These are phyloP conservation scores for Periplaneta americana DNA, from an alignment of 1,140 invertebrate species.

Conservation along the genomic window DNA sequence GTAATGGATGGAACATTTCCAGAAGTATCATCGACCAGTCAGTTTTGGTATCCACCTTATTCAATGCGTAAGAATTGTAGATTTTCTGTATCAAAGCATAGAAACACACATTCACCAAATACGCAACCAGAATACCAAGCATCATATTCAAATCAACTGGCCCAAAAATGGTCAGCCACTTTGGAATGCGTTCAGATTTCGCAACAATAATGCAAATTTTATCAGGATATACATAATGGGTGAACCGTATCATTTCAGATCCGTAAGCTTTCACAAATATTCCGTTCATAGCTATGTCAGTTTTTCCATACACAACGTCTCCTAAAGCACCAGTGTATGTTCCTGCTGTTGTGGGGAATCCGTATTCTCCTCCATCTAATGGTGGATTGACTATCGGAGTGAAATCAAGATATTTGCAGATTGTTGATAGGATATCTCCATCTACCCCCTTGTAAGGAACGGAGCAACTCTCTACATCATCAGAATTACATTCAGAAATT, in stretches of 20 bases:
- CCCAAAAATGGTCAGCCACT: conserved; percentile 36
- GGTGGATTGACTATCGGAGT: neutral
- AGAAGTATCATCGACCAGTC: neutral
- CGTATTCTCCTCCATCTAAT: conserved; percentile 22
- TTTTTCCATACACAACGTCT: conserved; percentile 30
- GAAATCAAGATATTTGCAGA: neutral
- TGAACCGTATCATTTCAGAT: conserved; percentile 30
- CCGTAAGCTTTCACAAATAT: conserved; percentile 36
- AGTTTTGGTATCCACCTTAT: neutral
- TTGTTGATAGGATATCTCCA: neutral
- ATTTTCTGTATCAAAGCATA: conserved; percentile 26
- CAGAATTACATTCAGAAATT: neutral
- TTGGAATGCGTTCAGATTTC: conserved; percentile 34
- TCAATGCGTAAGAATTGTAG: neutral
- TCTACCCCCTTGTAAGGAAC: neutral
- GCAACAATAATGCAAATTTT: conserved; percentile 38
- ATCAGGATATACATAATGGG: conserved; percentile 31
- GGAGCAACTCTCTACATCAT: neutral
- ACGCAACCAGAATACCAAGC: no score
- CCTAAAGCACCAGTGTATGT: conserved; percentile 35
- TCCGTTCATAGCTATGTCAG: conserved; percentile 35
- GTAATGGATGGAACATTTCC: neutral
- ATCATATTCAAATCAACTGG: no score
- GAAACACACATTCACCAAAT: conserved; percentile 22
- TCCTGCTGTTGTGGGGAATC: conserved; percentile 29